phyloP scores from a whole-genome alignment of 1,140 invertebrate genomes.

The Eufriesea mexicana region DNA sequence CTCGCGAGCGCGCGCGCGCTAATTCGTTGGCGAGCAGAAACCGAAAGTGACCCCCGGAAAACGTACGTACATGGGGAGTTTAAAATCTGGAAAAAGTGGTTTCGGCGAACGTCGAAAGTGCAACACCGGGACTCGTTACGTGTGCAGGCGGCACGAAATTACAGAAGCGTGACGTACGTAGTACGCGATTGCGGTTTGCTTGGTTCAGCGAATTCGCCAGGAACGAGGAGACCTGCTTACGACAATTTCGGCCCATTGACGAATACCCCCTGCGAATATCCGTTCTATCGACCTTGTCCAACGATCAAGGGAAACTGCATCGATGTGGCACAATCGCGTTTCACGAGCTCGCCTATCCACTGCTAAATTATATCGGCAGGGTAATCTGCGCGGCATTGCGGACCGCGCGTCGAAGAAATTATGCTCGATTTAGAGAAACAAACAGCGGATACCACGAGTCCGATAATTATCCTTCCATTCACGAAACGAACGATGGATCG shows the following conservation, averaged over 20 bases:
- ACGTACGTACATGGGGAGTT: slow-evolving; percentile 26
- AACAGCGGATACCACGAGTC: neutral
- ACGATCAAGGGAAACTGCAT: slow-evolving; percentile 24
- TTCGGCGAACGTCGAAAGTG: slow-evolving; percentile 16
- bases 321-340: slow-evolving; percentile 17
- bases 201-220: slow-evolving; percentile 10
- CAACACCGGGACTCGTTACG: slow-evolving; percentile 20
- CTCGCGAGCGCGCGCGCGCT: slow-evolving; percentile 8
- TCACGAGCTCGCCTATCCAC: slow-evolving; percentile 5
- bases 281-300: slow-evolving; percentile 26
- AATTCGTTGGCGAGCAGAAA: slow-evolving; percentile 43
- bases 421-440: neutral
- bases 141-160: slow-evolving; percentile 2
- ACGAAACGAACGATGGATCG: neutral
- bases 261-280: slow-evolving; percentile 13
- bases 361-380: neutral
- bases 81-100: slow-evolving; percentile 53
- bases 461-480: neutral
- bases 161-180: neutral
- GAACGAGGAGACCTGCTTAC: slow-evolving; percentile 11
- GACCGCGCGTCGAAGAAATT: neutral
- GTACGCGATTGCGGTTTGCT: neutral
- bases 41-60: slow-evolving; percentile 44
- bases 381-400: neutral
- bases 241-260: slow-evolving; percentile 34